Evolutionary conservation across 1,140 invertebrate genomes (phyloP).

Genomic region (Eriocheir sinensis): DNA sequence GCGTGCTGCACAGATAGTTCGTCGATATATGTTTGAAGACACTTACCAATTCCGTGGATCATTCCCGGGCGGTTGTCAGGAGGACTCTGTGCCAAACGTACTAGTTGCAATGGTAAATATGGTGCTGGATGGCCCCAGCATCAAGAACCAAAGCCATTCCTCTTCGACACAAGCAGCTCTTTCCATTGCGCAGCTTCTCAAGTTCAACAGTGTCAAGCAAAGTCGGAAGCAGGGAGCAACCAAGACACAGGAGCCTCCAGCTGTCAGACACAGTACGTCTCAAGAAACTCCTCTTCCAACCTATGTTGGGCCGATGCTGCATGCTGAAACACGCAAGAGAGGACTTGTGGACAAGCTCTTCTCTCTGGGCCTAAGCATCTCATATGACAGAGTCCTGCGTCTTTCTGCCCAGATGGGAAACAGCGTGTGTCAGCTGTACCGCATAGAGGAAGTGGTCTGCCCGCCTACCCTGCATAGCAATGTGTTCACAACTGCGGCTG

Average conservation of each 20-base stretch:
- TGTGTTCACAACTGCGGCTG: no score
- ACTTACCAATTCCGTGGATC: no score
- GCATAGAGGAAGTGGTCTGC: no score
- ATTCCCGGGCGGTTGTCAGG: no score
- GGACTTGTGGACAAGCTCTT: background rate
- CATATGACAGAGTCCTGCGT: conserved; percentile 33
- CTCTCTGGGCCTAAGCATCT: background rate
- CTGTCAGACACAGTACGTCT: conserved; percentile 58
- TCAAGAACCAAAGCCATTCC: background rate
- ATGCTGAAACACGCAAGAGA: conserved; percentile 44
- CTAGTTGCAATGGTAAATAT: conserved; percentile 25
- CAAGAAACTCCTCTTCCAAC: background rate
- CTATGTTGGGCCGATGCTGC: conserved; percentile 24
- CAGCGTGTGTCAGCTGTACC: no score
- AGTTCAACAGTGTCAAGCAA: conserved; percentile 62
- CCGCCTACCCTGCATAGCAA: no score
- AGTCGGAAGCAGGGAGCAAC: conserved; percentile 31
- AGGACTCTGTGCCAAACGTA: background rate
- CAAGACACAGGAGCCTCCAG: background rate
- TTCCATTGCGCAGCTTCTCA: conserved; percentile 56
- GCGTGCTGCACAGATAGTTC: no score
- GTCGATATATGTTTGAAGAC: conserved; percentile 53
- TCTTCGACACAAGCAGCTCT: conserved; percentile 60
- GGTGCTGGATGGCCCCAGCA: background rate
- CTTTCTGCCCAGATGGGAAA: background rate